A percentile compares a stretch with the other conserved stretches of the same genome.
Evolutionary conservation across 2,888 invertebrate genomes (phyloP).

Genomic region (Eristalis intricaria): DNA sequence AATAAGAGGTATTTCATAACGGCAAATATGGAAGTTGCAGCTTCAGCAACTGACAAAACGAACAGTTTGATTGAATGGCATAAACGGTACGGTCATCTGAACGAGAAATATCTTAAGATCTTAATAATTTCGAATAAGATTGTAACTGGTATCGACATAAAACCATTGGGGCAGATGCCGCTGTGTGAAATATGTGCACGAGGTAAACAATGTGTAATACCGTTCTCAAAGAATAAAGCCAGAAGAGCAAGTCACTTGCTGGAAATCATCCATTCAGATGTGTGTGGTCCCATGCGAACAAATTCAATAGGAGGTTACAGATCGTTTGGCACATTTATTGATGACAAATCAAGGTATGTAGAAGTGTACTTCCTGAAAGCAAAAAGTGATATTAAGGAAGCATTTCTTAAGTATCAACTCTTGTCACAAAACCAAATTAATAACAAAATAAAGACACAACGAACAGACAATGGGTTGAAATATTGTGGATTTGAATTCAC

Average conservation of each 20-base stretch:
- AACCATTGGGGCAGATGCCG: not conserved
- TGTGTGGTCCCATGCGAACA: not conserved
- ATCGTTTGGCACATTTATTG: constrained; percentile 14
- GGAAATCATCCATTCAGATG: no score
- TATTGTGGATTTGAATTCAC: constrained; percentile 70
- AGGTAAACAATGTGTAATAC: constrained; percentile 29
- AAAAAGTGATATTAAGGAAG: constrained; percentile 25
- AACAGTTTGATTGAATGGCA: not conserved
- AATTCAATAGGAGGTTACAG: not conserved
- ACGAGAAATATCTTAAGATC: not conserved
- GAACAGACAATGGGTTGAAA: constrained; percentile 64
- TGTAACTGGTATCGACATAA: not conserved
- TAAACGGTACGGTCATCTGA: not conserved
- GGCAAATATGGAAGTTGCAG: not conserved
- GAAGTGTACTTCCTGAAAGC: constrained; percentile 22
- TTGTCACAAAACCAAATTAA: constrained; percentile 12
- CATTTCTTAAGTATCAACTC: constrained; percentile 13
- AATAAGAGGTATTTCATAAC: not conserved
- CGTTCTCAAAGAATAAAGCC: constrained; percentile 10
- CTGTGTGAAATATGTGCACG: constrained; percentile 32
- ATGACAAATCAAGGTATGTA: constrained; percentile 21
- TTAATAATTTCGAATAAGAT: not conserved
- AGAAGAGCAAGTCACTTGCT: not conserved
- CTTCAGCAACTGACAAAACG: not conserved
- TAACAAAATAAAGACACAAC: constrained; percentile 19